Evolutionary conservation across 2,113 vertebrate genomes (phyloP), one percentile per base, ranked within the genome.

Genomic region (Serinus canaria): DNA sequence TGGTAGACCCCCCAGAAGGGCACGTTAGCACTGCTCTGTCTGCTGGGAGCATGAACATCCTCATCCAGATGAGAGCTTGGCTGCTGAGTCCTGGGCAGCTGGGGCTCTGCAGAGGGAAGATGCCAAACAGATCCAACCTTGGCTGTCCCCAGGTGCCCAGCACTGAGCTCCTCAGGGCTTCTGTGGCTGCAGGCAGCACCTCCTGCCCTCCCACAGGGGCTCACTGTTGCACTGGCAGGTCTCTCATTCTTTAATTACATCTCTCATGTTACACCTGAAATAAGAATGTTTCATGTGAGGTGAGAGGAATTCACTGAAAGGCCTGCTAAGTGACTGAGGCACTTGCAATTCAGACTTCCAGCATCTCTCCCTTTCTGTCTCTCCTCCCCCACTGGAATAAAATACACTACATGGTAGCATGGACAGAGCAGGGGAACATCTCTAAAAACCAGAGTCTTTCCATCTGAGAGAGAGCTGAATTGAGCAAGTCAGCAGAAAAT

Each of bases 171-270:
- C 70, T 75, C 75, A n/a, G 60, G 50, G 30, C 30, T 69, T 33
- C 52, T 1, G 1, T 1, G 15, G 52, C 50, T 31, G 56, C 70
- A 74, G 68, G 44, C 74, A 70, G 41, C 69, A 52, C 7, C 31
- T 66, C 28, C 60, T 37, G 23, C 75, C 55, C 47, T 33, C 44
- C 20, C 5, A 3, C 60, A 24, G 81, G 64, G 59, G 46, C 25
- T 66, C 74, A 35, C 7, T 2, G 5, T 33, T 7, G 1, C 77
- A 63, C 39, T 0, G 0, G 39, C 18, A 22, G 1, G 0, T 9
- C 37, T 44, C 76, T 41, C 25, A 3, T 25, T 44, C 68, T 53
- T 62, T 46, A 62, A 33, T 77, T 88, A 37, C 8, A 11, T 12
- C 35, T 87, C 72, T 44, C 68, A 49, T 5, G 3, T 60, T 17